A percentile compares a stretch with the other conserved stretches of the same genome.
Evolutionary conservation across 2,113 vertebrate genomes (phyloP).

Genomic region (Tachysurus fulvidraco): DNA sequence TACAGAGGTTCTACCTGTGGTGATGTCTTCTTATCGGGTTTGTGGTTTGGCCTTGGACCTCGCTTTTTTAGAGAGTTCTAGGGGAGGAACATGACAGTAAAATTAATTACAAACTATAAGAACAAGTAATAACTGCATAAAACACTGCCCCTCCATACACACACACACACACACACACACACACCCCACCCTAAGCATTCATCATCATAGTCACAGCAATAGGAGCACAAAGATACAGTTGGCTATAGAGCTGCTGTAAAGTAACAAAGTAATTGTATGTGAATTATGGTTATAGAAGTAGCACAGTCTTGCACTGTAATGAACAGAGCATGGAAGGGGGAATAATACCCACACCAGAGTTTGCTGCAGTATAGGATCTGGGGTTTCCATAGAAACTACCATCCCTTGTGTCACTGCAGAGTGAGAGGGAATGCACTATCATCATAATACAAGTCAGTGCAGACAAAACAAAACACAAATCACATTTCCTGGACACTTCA

Average conservation of each 20-base stretch:
- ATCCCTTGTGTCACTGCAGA: slow-evolving; percentile 55
- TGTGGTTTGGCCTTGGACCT: slow-evolving; percentile 83
- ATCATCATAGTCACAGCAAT: slow-evolving; percentile 33
- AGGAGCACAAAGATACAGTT: slow-evolving; percentile 36
- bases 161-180: not conserved
- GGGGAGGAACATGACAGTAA: slow-evolving; percentile 39
- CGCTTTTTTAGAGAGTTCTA: slow-evolving; percentile 95
- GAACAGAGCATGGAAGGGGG: slow-evolving; percentile 44
- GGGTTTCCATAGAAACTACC: slow-evolving; percentile 75
- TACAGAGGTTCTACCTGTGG: slow-evolving; percentile 68
- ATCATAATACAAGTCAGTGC: not conserved
- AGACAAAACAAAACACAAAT: not conserved
- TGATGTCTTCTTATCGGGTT: slow-evolving; percentile 87
- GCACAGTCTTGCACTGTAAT: slow-evolving; percentile 48
- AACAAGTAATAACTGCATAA: slow-evolving; percentile 19
- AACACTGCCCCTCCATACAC: not conserved
- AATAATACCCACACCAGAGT: slow-evolving; percentile 18
- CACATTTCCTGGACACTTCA: not conserved
- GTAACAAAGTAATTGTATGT: slow-evolving; percentile 11
- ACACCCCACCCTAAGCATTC: slow-evolving; percentile 19
- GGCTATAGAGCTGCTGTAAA: slow-evolving; percentile 12
- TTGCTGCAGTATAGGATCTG: slow-evolving; percentile 56
- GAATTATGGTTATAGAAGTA: slow-evolving; percentile 1
- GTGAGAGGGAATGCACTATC: slow-evolving; percentile 10
- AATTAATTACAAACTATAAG: slow-evolving; percentile 36